A percentile compares a stretch with the other conserved stretches of the same genome.
These are phyloP conservation scores for Coenobita brevimanus DNA, from an alignment of 1,140 invertebrate species.

Conservation along the genomic window DNA sequence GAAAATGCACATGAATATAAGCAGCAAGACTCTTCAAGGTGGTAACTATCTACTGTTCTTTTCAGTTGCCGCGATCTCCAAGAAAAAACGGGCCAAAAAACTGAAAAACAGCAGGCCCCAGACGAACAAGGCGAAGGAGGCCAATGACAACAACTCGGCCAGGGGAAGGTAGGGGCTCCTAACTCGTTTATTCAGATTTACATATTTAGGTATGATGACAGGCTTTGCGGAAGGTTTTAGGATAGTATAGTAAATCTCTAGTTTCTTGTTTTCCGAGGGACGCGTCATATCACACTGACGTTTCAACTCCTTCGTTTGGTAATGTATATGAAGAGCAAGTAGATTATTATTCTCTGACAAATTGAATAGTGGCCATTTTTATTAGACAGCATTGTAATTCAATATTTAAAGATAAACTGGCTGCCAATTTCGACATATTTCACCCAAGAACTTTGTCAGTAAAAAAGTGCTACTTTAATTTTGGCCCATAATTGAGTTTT, in stretches of 20 bases:
- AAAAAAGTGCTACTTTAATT: too few relatives aligned
- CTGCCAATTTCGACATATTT: too few relatives aligned
- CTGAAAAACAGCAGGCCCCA: constrained; percentile 57
- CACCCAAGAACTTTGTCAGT: too few relatives aligned
- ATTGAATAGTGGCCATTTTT: too few relatives aligned
- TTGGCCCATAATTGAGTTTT: too few relatives aligned
- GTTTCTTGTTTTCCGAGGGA: background rate
- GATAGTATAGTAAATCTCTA: too few relatives aligned
- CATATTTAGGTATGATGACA: background rate
- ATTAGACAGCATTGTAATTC: too few relatives aligned
- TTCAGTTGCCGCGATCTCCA: constrained; percentile 55
- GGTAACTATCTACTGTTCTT: constrained; percentile 14
- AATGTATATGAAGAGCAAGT: too few relatives aligned
- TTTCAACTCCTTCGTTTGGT: too few relatives aligned
- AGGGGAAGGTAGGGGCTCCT: constrained; percentile 50
- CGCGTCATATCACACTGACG: too few relatives aligned
- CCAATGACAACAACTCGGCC: constrained; percentile 53
- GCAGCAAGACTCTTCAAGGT: constrained; percentile 2
- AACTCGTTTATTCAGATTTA: background rate
- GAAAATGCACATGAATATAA: constrained; percentile 6
- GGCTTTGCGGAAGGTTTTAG: background rate
- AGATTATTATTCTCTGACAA: too few relatives aligned
- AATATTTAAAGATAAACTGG: too few relatives aligned
- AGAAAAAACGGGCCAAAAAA: constrained; percentile 60
- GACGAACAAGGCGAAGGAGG: constrained; percentile 46